Evolutionary conservation across 2,888 invertebrate species (phyloP).

Genomic region (Apodemia zela): DNA sequence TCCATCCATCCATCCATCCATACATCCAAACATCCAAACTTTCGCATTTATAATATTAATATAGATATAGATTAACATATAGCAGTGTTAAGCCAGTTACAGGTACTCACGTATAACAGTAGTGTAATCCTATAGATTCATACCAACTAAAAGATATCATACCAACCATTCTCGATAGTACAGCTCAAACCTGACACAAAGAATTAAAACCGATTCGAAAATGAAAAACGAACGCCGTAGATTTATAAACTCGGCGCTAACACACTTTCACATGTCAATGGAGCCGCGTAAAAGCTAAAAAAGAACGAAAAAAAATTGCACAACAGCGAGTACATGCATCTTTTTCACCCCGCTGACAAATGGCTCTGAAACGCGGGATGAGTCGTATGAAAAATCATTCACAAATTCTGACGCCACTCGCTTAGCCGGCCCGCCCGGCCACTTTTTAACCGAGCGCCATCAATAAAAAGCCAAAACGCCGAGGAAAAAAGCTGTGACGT

Average conservation of each 20-base stretch:
- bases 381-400: conserved; percentile 75
- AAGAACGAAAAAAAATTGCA: conserved; percentile 56
- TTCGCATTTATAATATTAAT: too few relatives aligned
- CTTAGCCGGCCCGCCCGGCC: conserved; percentile 58
- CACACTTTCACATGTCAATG: conserved; percentile 79
- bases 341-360: conserved; percentile 76
- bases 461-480: conserved; percentile 68
- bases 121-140: too few relatives aligned
- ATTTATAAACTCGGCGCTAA: conserved; percentile 76
- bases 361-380: conserved; percentile 72
- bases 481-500: conserved; percentile 66
- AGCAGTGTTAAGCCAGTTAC: too few relatives aligned
- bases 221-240: conserved; percentile 44
- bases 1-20: too few relatives aligned
- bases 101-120: too few relatives aligned
- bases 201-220: conserved; percentile 21
- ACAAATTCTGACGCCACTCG: conserved; percentile 69
- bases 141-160: background rate
- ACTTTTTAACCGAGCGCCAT: conserved; percentile 73
- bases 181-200: conserved; percentile 38
- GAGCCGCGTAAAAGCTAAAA: conserved; percentile 76
- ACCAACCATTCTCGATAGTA: conserved; percentile 20
- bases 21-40: too few relatives aligned
- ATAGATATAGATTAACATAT: too few relatives aligned
- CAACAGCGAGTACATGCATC: conserved; percentile 67